Conservation (phyloP, 2,113 vertebrate species). For the Erythrolamprus reginae region DNA sequence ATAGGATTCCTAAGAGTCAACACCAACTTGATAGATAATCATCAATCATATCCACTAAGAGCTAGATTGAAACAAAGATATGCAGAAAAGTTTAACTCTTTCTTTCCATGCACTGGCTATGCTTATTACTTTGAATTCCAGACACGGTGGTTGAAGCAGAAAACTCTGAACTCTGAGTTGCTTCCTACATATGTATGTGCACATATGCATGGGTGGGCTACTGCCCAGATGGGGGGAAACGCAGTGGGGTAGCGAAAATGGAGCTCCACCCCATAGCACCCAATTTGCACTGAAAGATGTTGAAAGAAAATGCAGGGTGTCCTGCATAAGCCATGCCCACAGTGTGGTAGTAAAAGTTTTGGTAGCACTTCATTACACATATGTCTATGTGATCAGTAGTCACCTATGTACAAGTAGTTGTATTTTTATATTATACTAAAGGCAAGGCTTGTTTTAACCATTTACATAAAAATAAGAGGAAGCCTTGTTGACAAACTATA, state of each 20-base stretch:
- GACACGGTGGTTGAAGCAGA: background rate
- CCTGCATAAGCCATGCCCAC: no score
- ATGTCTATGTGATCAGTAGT: background rate
- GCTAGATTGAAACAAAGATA: no score
- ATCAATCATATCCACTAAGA: background rate
- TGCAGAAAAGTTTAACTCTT: background rate
- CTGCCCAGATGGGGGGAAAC: no score
- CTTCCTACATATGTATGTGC: background rate
- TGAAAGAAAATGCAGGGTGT: no score
- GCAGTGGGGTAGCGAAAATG: no score
- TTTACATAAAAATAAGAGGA: background rate
- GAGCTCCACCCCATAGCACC: no score
- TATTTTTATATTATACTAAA: background rate
- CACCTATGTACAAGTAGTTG: background rate
- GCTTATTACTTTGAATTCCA: no score
- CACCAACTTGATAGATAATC: background rate
- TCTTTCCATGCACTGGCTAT: background rate
- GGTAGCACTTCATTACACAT: no score
- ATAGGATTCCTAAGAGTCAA: background rate
- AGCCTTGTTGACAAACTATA: background rate
- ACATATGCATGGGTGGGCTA: no score
- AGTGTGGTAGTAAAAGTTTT: no score
- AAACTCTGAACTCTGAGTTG: background rate
- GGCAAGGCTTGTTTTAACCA: background rate
- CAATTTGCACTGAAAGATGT: no score